Evolutionary conservation across 2,113 vertebrate species (phyloP), one percentile per base, ranked within the genome.

Genomic region (Nibea coibor): DNA sequence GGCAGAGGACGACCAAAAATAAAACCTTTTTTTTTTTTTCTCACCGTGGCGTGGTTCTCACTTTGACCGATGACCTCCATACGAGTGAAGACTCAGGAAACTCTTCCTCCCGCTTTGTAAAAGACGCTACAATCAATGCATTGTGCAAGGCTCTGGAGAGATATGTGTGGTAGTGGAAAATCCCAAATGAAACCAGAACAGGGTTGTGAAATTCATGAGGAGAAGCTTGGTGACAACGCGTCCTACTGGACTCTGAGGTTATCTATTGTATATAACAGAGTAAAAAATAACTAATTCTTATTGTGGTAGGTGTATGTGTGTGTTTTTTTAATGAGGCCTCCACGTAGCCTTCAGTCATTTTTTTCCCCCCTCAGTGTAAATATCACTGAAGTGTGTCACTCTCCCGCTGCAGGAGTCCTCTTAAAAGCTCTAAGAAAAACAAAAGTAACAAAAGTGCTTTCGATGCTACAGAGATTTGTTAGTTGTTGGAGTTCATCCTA

Each of bases 401-500:
- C 71, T 86, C 65, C 77, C 17, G n/a, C 67, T 61, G 82, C 43
- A 83, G 65, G 82, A 87, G 84, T 89, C 85, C 67, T 80, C 72
- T 43, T 28, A 82, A 53, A 81, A 85, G 74, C 76, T 83, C 62
- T 77, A 81, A 84, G 75, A 81, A 77, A 80, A 80, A 78, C 43
- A 63, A 83, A 74, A 77, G 71, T 84, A 84, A 86, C 81, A 91
- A 91, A 90, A 89, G 88, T 82, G 82, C 87, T 88, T 89, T 73
- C 12, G 47, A 87, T 79, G 87, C 83, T 89, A 91, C 82, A 62
- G 48, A 86, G 72, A 89, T 69, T 58, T 66, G 73, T 92, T 94
- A 94, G 91, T 89, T 92, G 93, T 94, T 96, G 77, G 93, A 96
- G 93, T 93, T 96, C 90, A 97, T 91, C 90, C 96, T 96, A 92